A percentile compares a stretch with the other conserved stretches of the same genome.
Evolutionary conservation across 2,113 vertebrate genomes (phyloP).

Genomic region (Eonycteris spelaea): DNA sequence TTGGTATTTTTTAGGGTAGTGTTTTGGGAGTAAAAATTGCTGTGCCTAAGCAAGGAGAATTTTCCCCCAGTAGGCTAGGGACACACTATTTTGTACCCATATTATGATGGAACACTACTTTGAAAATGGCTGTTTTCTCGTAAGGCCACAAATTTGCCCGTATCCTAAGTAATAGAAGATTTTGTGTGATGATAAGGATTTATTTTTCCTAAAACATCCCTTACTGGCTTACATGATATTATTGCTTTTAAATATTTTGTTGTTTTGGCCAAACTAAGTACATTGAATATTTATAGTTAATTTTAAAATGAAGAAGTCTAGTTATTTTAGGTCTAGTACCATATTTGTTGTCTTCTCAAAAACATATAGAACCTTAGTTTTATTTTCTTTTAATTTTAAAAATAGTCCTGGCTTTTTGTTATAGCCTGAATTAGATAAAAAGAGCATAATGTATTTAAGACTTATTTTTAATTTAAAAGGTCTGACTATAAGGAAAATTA

Average conservation of each 20-base stretch:
- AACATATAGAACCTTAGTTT: constrained; percentile 2
- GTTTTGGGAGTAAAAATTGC: constrained; percentile 2
- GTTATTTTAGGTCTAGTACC: constrained; percentile 1
- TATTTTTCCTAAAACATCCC: constrained; percentile 11
- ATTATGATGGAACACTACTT: neutral
- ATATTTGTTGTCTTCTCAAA: constrained; percentile 39
- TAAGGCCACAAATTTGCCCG: neutral
- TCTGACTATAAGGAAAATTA: constrained; percentile 37
- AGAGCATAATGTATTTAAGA: neutral
- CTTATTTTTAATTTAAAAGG: constrained; percentile 24
- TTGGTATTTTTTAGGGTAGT: constrained; percentile 1
- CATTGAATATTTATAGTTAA: constrained; percentile 14
- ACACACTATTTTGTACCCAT: neutral
- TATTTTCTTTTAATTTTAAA: constrained; percentile 1
- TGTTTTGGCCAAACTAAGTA: constrained; percentile 41
- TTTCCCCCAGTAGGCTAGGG: neutral
- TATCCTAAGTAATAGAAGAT: neutral
- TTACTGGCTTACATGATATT: neutral
- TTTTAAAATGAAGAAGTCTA: constrained; percentile 23
- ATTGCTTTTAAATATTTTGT: constrained; percentile 29
- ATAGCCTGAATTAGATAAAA: neutral
- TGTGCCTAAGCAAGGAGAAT: neutral
- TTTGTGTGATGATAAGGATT: neutral
- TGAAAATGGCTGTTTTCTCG: neutral
- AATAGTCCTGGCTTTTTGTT: neutral